A percentile compares a stretch with the other conserved stretches of the same genome.
phyloP scores from a whole-genome alignment of 2,113 vertebrate genomes.

The Menidia beryllina region DNA sequence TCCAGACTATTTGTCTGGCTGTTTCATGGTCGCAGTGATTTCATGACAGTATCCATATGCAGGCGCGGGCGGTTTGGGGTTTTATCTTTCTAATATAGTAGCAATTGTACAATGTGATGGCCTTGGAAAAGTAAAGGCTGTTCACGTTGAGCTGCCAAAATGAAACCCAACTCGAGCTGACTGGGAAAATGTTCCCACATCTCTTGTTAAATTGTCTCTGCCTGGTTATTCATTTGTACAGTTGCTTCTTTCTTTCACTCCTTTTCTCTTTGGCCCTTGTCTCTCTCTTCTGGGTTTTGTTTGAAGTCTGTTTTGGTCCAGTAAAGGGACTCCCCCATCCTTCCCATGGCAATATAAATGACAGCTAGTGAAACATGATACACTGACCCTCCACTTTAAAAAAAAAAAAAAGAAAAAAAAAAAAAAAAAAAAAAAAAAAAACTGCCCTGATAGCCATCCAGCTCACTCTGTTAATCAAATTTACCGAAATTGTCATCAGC shows the following conservation, averaged over 20 bases:
- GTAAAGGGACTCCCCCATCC: conserved; percentile 79
- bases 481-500: conserved; percentile 76
- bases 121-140: conserved; percentile 72
- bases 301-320: conserved; percentile 82
- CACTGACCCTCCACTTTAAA: conserved; percentile 50
- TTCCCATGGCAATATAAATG: conserved; percentile 78
- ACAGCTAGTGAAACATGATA: conserved; percentile 85
- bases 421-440: conserved; percentile 33
- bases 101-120: conserved; percentile 66
- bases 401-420: conserved; percentile 27
- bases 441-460: conserved; percentile 58
- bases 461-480: conserved; percentile 80
- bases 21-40: conserved; percentile 60
- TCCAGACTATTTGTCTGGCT: conserved; percentile 63
- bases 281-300: conserved; percentile 62
- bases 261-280: conserved; percentile 38
- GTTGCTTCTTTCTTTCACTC: conserved; percentile 31
- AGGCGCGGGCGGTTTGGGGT: conserved; percentile 55
- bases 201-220: conserved; percentile 71
- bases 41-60: conserved; percentile 67
- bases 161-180: conserved; percentile 68
- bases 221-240: conserved; percentile 65
- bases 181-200: conserved; percentile 69
- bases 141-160: conserved; percentile 61
- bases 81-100: conserved; percentile 74